These are phyloP conservation scores for Thunnus albacares DNA, from an alignment of 2,797 vertebrate species.

Conservation along the genomic window DNA sequence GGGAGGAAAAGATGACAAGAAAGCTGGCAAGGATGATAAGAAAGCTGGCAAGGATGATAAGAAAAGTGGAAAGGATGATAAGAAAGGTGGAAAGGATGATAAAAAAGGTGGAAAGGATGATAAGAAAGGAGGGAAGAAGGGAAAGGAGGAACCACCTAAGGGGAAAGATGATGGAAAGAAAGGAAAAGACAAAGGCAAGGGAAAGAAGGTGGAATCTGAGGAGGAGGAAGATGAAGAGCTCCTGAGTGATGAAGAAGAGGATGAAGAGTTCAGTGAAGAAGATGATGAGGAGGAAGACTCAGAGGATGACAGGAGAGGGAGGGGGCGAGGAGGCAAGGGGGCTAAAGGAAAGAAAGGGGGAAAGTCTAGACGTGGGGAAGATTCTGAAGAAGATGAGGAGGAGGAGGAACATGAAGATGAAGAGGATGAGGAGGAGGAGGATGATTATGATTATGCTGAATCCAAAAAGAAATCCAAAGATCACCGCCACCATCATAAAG, in stretches of 20 bases:
- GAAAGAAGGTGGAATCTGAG: constrained; percentile 89
- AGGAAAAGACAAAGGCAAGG: constrained; percentile 80
- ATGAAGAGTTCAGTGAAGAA: constrained; percentile 83
- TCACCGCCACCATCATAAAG: constrained; percentile 76
- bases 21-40: constrained; percentile 74
- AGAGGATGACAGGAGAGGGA: constrained; percentile 82
- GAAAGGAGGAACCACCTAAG: constrained; percentile 76
- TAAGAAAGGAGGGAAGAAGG: constrained; percentile 80
- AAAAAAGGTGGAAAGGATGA: constrained; percentile 75
- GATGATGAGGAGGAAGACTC: constrained; percentile 83
- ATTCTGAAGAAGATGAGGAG: constrained; percentile 83
- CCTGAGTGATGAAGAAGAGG: constrained; percentile 86
- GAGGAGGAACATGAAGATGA: constrained; percentile 84
- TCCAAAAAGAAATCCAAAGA: constrained; percentile 84
- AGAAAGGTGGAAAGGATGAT: constrained; percentile 58
- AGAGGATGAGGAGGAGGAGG: constrained; percentile 75
- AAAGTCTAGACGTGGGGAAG: constrained; percentile 74
- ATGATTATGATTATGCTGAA: constrained; percentile 81
- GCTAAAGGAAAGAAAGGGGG: constrained; percentile 85
- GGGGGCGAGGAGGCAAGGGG: constrained; percentile 67
- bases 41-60: constrained; percentile 82
- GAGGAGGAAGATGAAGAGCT: constrained; percentile 87
- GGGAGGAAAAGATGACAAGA: constrained; percentile 76
- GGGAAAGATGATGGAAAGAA: constrained; percentile 83
- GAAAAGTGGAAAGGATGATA: constrained; percentile 72